Evolutionary conservation across 2,113 vertebrate species (phyloP).

Genomic region (Leucoraja erinaceus): DNA sequence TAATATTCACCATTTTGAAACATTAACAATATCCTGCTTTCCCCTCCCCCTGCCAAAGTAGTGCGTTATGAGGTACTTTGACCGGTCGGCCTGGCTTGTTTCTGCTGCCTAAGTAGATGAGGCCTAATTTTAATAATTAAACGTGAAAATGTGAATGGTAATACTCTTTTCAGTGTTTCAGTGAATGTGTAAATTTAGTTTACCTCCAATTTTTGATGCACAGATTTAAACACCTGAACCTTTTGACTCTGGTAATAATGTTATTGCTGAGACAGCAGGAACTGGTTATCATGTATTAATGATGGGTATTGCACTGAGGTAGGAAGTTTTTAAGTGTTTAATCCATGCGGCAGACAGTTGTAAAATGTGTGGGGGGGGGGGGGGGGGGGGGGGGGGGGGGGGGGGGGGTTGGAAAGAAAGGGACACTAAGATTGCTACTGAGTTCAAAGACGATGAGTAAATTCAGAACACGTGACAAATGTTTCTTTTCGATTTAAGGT

Average conservation of each 20-base stretch:
- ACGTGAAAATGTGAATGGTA: not conserved
- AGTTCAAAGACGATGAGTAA: not conserved
- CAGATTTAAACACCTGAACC: not conserved
- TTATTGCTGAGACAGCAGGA: not conserved
- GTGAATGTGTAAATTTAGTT: not conserved
- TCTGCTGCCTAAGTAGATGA: not conserved
- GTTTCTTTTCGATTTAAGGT: not conserved
- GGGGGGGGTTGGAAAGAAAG: too few relatives aligned
- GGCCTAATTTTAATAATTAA: not conserved
- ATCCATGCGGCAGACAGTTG: not conserved
- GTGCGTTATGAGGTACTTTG: not conserved
- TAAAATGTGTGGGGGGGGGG: not conserved
- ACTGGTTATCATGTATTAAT: not conserved
- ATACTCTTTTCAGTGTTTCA: not conserved
- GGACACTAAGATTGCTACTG: not conserved
- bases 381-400: too few relatives aligned
- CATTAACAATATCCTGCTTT: not conserved
- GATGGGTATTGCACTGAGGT: not conserved
- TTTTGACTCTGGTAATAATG: not conserved
- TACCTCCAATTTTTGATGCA: not conserved
- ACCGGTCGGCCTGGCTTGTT: not conserved
- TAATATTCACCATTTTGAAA: not conserved
- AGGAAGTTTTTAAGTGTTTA: not conserved
- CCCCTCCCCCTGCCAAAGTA: too few relatives aligned
- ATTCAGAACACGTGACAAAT: not conserved